phyloP scores from a whole-genome alignment of 2,888 invertebrate species.

The Zeuzera pyrina region DNA sequence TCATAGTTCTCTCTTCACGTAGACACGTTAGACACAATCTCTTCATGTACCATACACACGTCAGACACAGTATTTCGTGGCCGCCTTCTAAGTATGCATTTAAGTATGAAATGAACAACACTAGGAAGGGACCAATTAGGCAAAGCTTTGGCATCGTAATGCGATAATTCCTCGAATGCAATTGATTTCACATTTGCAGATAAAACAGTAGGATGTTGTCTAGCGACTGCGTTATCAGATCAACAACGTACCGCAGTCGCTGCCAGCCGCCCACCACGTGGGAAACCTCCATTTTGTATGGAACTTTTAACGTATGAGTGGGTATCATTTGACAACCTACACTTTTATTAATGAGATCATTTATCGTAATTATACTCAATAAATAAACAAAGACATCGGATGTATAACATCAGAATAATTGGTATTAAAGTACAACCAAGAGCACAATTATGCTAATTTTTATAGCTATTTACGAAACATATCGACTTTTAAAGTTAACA shows the following conservation, averaged over 20 bases:
- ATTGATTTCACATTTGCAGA: slow-evolving; percentile 61
- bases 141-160: slow-evolving; percentile 47
- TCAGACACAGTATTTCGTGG: too few relatives aligned
- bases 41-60: too few relatives aligned
- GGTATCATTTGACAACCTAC: background rate
- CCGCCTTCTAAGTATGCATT: slow-evolving; percentile 20
- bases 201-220: slow-evolving; percentile 60
- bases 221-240: slow-evolving; percentile 57
- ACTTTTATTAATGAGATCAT: slow-evolving; percentile 10
- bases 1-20: slow-evolving; percentile 21
- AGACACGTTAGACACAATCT: too few relatives aligned
- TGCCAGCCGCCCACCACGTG: slow-evolving; percentile 51
- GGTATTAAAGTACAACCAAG: slow-evolving; percentile 40
- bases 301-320: background rate
- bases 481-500: slow-evolving; percentile 47
- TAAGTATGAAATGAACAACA: slow-evolving; percentile 26
- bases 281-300: slow-evolving; percentile 24
- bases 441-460: slow-evolving; percentile 68
- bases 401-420: slow-evolving; percentile 49
- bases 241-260: slow-evolving; percentile 51
- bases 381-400: slow-evolving; percentile 14
- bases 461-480: slow-evolving; percentile 53
- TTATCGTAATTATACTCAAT: background rate
- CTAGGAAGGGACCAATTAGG: slow-evolving; percentile 62
- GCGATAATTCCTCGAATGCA: slow-evolving; percentile 62